Evolutionary conservation across 2,113 vertebrate species (phyloP).

Genomic region (Callipepla squamata): DNA sequence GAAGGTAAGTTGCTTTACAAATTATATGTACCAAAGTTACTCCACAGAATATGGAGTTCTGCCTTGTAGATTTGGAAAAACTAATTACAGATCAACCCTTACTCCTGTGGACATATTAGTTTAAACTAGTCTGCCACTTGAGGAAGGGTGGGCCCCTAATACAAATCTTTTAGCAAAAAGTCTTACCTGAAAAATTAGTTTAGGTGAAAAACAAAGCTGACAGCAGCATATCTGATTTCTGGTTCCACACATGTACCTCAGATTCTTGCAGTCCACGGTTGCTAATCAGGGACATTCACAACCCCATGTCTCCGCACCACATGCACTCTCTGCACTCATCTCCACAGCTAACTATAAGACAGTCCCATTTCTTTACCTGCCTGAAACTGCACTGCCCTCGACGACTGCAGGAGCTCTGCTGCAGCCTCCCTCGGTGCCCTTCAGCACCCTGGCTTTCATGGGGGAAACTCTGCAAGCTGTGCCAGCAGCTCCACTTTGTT

Average conservation of each 20-base stretch:
- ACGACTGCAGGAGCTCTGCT: background rate
- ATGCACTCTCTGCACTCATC: too few relatives aligned
- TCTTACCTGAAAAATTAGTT: background rate
- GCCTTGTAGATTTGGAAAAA: background rate
- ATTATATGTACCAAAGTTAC: background rate
- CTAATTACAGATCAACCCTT: background rate
- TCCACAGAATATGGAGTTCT: background rate
- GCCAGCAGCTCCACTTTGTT: background rate
- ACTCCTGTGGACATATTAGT: background rate
- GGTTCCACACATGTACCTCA: rapidly evolving
- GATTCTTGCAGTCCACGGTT: background rate
- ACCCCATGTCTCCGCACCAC: background rate
- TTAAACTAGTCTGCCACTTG: background rate
- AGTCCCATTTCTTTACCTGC: background rate
- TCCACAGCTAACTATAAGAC: background rate
- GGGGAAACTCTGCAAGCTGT: background rate
- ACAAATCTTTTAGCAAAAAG: background rate
- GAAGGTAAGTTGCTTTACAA: conserved; percentile 80
- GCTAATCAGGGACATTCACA: background rate
- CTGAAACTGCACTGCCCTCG: background rate
- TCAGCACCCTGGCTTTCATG: background rate
- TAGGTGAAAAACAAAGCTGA: background rate
- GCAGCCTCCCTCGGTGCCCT: background rate
- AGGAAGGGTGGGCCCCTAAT: background rate
- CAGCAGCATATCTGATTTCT: background rate